phyloP scores from a whole-genome alignment of 2,797 vertebrate genomes.

The Bradypus variegatus region DNA sequence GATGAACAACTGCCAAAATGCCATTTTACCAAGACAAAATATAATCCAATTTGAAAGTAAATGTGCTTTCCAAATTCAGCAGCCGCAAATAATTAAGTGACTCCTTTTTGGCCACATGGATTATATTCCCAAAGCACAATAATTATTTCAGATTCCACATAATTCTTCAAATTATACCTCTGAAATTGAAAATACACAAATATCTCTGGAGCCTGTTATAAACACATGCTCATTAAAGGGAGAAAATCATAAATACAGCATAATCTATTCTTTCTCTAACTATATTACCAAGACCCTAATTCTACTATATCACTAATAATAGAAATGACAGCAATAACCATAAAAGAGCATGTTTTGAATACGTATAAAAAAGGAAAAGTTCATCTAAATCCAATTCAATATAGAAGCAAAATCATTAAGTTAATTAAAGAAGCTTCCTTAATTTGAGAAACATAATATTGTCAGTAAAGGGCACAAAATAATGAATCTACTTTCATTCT shows the following conservation, averaged over 20 bases:
- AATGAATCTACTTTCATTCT: background rate
- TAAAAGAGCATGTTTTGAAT: background rate
- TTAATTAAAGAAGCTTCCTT: background rate
- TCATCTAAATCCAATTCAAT: background rate
- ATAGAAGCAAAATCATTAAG: background rate
- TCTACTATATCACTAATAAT: background rate
- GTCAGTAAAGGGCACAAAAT: background rate
- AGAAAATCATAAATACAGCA: background rate
- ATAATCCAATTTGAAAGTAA: background rate
- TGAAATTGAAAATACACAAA: background rate
- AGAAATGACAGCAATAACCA: background rate
- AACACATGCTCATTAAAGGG: background rate
- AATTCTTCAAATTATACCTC: background rate
- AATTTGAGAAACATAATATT: background rate
- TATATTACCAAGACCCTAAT: background rate
- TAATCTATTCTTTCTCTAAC: background rate
- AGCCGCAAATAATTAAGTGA: background rate
- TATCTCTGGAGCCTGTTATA: background rate
- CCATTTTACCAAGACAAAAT: background rate
- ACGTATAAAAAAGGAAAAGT: background rate
- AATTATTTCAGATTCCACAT: background rate
- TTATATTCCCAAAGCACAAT: background rate
- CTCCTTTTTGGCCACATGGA: background rate
- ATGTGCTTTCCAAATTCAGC: background rate
- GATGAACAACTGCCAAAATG: background rate